Evolutionary conservation across 2,113 vertebrate genomes (phyloP).

Genomic region (Cariama cristata): DNA sequence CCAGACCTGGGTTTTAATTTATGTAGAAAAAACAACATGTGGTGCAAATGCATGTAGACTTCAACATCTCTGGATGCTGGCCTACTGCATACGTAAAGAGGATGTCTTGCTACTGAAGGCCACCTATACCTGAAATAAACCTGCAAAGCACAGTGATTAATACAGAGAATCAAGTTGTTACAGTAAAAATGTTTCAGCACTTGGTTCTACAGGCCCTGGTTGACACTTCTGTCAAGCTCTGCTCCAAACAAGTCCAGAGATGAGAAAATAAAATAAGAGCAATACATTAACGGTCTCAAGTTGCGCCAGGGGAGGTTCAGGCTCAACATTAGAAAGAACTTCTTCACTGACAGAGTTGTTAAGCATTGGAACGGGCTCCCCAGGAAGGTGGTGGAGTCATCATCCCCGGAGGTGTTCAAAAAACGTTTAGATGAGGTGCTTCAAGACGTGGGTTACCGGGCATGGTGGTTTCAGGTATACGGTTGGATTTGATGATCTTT

Average conservation of each 20-base stretch:
- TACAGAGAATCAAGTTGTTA: not conserved
- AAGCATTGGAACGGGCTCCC: too few relatives aligned
- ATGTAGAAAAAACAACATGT: not conserved
- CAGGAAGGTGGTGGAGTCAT: too few relatives aligned
- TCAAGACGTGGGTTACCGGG: too few relatives aligned
- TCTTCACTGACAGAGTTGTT: too few relatives aligned
- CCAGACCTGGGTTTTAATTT: not conserved
- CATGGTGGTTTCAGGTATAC: too few relatives aligned
- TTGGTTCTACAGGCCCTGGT: not conserved
- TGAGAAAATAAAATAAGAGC: not conserved
- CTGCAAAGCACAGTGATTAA: not conserved
- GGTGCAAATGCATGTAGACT: not conserved
- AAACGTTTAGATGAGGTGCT: too few relatives aligned
- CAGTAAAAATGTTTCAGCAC: not conserved
- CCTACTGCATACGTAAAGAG: fast-evolving
- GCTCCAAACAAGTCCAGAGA: not conserved
- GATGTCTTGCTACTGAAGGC: not conserved
- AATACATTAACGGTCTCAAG: not conserved
- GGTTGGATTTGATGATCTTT: too few relatives aligned
- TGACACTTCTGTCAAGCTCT: not conserved
- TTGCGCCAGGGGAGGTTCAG: too few relatives aligned
- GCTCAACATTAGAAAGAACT: too few relatives aligned
- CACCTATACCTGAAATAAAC: not conserved
- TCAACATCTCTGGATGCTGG: not conserved
- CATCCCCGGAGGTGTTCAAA: too few relatives aligned